Base-by-base conservation (phyloP, 2,888 invertebrate species). In the Spatulosminthurus flaviceps region DNA sequence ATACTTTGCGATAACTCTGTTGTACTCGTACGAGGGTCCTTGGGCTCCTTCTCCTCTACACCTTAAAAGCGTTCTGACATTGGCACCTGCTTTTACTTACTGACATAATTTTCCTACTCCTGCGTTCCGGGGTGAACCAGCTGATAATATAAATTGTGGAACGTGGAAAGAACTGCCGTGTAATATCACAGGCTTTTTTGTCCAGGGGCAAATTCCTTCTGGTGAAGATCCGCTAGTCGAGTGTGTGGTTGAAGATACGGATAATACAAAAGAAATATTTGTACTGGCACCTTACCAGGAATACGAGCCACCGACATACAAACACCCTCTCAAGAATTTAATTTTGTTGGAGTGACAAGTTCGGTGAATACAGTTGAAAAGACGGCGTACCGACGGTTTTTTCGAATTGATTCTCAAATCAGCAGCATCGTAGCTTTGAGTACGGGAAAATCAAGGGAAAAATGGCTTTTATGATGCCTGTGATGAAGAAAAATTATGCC, bases 391-490 rank as follows among this genome's bases (percentile, higher is more conserved):
- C 61, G 51, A 71, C 42, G 22, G 28, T 22, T 43, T 26, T 41
- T 42, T 78, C 70, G 71, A 71, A 61, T 60, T 26, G 34, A 28
- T 61, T 60, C 22, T 34, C 60, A 69, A 26, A 21, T 28, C 43
- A 73, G 26, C 43, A 7, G 7, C n/a, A 16, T 26, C 26, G 24
- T 73, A 43, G 26, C 66, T 13, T 41, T 41, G 26, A 60, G 26
- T 9, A 60, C 21, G 24, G 24, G 43, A 51, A 73, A 74, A 67
- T 2, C 16, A 19, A 42, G 19, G 4, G 42, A 67, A 81, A 69
- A 34, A 84, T 84, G 84, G 84, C 84, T 71, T 83, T 84, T 79
- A 83, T 84, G 82, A 84, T 84, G 84, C 84, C 84, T 21, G 82
- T 84, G 5, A 80, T 82, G 81, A 83, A 83, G 34, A 84, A 83